Evolutionary conservation across 2,113 vertebrate species (phyloP), one percentile per base, ranked within the genome.

Genomic region (Nanorana parkeri): DNA sequence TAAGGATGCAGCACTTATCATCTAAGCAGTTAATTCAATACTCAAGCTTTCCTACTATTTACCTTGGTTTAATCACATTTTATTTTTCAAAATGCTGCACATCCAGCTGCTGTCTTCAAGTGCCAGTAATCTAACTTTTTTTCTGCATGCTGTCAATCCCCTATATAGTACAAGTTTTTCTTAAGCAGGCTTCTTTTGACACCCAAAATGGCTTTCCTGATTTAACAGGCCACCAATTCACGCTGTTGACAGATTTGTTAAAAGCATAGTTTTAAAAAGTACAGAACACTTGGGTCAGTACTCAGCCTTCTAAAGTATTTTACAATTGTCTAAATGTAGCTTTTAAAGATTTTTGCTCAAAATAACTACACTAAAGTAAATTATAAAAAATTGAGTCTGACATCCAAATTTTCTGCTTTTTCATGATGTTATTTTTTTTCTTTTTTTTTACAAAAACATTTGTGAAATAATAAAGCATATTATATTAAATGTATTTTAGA

Each of bases 231-330:
- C 77, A 67, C 23, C 24, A 78, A 54, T 78, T 54, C 55, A 51
- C 17, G 6, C 52, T 51, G 67, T n/a, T 78, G 63, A 67, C 47
- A 78, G 51, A 36, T 56, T 36, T 52, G 24, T 56, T 78, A 78
- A 68, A 78, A 78, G 47, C 77, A 78, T 32, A 36, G 21, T 69
- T 69, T n/a, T 68, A 32, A 71, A 71, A n/a, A 11, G 20, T 19
- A 3, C 23, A 65, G 41, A 75, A 60, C 71, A 60, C 29, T 60
- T 58, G 5, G 36, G 8, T 13, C n/a, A 56, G 58, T 60, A 29
- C 71, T 74, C 21, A 17, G 19, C 52, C 20, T 61, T 21, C 20
- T 15, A 28, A 74, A 58, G 51, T 36, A 36, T 20, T 74, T 60
- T 10, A 60, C 58, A 74, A 74, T 74, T 36, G 71, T 21, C 55